Evolutionary conservation across 2,113 vertebrate genomes (phyloP).

Genomic region (Eptesicus fuscus): DNA sequence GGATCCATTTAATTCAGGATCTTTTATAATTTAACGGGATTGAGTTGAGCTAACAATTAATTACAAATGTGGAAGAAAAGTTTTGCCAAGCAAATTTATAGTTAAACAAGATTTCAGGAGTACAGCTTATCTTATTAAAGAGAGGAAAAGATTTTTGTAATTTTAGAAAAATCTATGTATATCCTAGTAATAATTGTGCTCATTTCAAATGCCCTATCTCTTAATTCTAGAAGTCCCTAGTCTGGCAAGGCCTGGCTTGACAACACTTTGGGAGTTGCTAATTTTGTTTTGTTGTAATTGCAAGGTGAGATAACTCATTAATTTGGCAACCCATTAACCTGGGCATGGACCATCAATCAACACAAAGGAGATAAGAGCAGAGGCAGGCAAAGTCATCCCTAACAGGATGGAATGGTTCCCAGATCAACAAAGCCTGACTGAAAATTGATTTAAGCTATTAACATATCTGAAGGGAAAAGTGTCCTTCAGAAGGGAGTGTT

Average conservation of each 20-base stretch:
- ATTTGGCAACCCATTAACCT: slow-evolving; percentile 5
- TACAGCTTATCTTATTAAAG: neutral
- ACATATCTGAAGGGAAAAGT: neutral
- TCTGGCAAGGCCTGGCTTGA: neutral
- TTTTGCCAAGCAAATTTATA: neutral
- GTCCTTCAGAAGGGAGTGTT: neutral
- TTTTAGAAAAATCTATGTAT: neutral
- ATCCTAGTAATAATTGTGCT: neutral
- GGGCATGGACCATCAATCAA: neutral
- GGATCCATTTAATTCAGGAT: neutral
- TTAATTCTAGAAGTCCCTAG: neutral
- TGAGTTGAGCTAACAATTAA: neutral
- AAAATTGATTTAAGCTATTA: neutral
- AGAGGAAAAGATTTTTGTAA: neutral
- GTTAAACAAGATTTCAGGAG: neutral
- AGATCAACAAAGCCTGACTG: neutral
- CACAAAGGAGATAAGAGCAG: neutral
- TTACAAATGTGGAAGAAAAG: neutral
- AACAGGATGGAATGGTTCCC: neutral
- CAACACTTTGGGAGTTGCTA: neutral
- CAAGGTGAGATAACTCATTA: neutral
- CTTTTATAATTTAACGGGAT: neutral
- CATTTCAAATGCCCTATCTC: neutral
- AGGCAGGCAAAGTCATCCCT: neutral
- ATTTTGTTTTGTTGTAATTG: neutral